Conservation (phyloP, 2,113 vertebrate genomes). For the Centropristis striata region DNA sequence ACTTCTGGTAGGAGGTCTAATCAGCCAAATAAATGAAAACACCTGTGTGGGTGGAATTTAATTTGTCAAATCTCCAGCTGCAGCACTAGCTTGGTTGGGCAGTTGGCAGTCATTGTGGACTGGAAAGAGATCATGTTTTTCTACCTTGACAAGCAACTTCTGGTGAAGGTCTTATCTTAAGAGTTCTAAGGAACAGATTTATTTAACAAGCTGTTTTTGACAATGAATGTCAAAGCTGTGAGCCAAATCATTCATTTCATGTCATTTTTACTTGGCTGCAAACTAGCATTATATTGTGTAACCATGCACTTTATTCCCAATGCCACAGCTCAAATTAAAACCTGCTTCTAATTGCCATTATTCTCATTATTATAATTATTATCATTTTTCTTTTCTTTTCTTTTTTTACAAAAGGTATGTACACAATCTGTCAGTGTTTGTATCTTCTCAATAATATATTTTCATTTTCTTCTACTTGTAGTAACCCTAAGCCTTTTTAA, state of each 20-base stretch:
- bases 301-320: neutral
- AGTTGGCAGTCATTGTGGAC: conserved; percentile 2
- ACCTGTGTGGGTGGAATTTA: conserved; percentile 5
- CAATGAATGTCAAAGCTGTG: neutral
- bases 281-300: neutral
- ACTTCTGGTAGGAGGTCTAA: conserved; percentile 6
- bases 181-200: neutral
- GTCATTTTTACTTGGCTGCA: neutral
- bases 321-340: neutral
- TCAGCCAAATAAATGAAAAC: conserved; percentile 8
- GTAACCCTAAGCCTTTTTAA: neutral
- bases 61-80: neutral
- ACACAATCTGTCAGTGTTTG: neutral
- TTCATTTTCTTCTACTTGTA: conserved; percentile 11
- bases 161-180: neutral
- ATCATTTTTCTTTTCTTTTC: no score
- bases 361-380: no score
- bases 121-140: conserved; percentile 17
- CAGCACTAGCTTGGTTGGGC: neutral
- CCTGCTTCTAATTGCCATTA: neutral
- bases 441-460: neutral
- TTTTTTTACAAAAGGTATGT: neutral
- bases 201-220: conserved; percentile 5
- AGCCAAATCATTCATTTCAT: neutral
- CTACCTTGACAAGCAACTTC: conserved; percentile 3